Percentiles rank a stretch among this genome's conserved stretches.
Conservation (phyloP, 2,888 invertebrate species). For the Sarcophaga variegata region DNA sequence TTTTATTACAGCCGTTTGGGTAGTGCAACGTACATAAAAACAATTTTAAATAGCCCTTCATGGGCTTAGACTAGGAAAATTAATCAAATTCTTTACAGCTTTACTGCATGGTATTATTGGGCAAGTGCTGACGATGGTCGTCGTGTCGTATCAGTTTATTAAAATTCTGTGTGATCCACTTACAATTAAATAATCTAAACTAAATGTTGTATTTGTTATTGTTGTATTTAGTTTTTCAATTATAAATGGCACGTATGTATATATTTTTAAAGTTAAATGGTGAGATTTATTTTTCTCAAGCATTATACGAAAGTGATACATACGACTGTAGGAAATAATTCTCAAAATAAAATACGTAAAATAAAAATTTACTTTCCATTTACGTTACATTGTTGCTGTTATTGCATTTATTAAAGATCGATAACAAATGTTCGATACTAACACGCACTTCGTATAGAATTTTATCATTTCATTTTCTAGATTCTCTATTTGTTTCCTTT, state of each 20-base stretch:
- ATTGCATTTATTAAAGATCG: conserved; percentile 12
- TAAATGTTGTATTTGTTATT: conserved; percentile 3
- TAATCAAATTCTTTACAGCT: conserved; percentile 38
- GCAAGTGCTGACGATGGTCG: conserved; percentile 25
- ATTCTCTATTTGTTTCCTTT: conserved; percentile 23
- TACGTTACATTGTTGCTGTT: not conserved
- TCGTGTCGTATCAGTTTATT: conserved; percentile 39
- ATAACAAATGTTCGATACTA: conserved; percentile 18
- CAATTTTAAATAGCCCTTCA: conserved; percentile 26
- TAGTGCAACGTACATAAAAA: conserved; percentile 10
- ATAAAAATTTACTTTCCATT: too few relatives aligned
- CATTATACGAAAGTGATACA: conserved; percentile 35
- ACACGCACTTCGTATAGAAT: conserved; percentile 31
- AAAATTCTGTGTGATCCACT: conserved; percentile 46
- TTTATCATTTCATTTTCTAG: conserved; percentile 14
- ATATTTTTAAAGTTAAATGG: conserved; percentile 48
- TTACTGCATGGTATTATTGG: conserved; percentile 26
- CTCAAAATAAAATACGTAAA: too few relatives aligned
- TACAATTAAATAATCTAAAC: conserved; percentile 32
- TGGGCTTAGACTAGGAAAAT: conserved; percentile 13
- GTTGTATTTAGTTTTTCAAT: conserved; percentile 8
- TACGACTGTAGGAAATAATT: too few relatives aligned
- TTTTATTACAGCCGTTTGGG: not conserved
- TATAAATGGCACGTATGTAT: not conserved
- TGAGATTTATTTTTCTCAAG: conserved; percentile 38